phyloP scores from a whole-genome alignment of 1,140 invertebrate genomes.

The fruit fly (Drosophila melanogaster) region DNA sequence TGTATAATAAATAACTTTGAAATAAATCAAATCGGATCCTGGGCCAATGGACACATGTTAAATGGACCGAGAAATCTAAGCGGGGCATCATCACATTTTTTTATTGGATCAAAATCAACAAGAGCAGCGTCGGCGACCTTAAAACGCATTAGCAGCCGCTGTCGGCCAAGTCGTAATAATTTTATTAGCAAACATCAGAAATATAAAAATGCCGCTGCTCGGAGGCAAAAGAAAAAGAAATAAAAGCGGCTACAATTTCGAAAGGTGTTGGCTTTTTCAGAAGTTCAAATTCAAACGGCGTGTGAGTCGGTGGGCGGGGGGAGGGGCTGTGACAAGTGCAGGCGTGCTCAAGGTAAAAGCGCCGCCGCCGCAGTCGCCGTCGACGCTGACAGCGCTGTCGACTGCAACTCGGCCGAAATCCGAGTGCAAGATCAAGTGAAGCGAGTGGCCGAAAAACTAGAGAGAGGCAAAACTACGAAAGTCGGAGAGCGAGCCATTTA shows the following conservation, averaged over 20 bases:
- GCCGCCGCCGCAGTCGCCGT: slow-evolving; percentile 23
- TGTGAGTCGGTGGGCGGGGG: slow-evolving; percentile 3
- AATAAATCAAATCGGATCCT: slow-evolving; percentile 59
- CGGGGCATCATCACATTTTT: slow-evolving; percentile 49
- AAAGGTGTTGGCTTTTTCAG: slow-evolving; percentile 75
- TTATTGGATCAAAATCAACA: slow-evolving; percentile 71
- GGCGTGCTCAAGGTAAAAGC: slow-evolving; percentile 74
- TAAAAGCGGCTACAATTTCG: slow-evolving; percentile 60
- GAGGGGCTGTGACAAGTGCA: slow-evolving; percentile 67
- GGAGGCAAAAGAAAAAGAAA: slow-evolving; percentile 26
- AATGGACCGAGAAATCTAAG: slow-evolving; percentile 76
- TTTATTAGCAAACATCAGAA: slow-evolving; percentile 80
- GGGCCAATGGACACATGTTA: slow-evolving; percentile 49
- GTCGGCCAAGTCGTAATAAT: slow-evolving; percentile 73
- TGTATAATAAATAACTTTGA: slow-evolving; percentile 71
- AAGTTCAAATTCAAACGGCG: slow-evolving; percentile 63
- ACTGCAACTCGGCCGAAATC: slow-evolving; percentile 28
- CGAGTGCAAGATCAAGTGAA: slow-evolving; percentile 77
- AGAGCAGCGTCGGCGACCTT: slow-evolving; percentile 55
- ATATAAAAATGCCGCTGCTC: slow-evolving; percentile 25
- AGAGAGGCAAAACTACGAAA: slow-evolving; percentile 22
- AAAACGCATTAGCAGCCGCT: slow-evolving; percentile 77
- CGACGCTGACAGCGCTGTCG: slow-evolving; percentile 17
- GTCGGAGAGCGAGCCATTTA: slow-evolving; percentile 15
- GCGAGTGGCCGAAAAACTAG: slow-evolving; percentile 58